phyloP scores from a whole-genome alignment of 1,140 invertebrate species.

The Drosophila erecta region DNA sequence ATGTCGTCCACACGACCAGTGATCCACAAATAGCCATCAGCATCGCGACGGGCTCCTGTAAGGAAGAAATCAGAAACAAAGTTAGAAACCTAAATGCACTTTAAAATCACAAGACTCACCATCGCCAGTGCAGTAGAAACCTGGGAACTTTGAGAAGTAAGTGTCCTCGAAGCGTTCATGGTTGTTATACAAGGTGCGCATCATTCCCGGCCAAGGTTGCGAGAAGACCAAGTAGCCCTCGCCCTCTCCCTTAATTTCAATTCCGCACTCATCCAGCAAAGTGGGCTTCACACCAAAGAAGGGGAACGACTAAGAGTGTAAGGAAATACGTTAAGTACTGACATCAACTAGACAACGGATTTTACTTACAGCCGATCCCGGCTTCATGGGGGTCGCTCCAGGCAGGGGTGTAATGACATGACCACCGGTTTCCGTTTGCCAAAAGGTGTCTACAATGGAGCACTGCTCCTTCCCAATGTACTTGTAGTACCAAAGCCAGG shows the following conservation, averaged over 20 bases:
- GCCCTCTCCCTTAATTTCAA: slow-evolving; percentile 93
- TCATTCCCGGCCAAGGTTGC: slow-evolving; percentile 98
- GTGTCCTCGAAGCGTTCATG: slow-evolving; percentile 97
- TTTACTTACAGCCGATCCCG: slow-evolving; percentile 95
- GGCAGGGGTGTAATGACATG: slow-evolving; percentile 97
- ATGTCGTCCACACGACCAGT: slow-evolving; percentile 99
- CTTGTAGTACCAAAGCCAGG: slow-evolving; percentile 98
- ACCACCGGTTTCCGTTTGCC: slow-evolving; percentile 99
- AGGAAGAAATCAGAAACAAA: neutral
- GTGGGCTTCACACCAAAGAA: slow-evolving; percentile 98
- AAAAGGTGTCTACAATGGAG: slow-evolving; percentile 99
- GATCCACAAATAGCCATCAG: slow-evolving; percentile 98
- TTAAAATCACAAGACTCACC: slow-evolving; percentile 87
- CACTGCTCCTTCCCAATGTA: slow-evolving; percentile 92
- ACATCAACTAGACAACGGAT: too few relatives aligned
- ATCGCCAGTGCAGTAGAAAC: slow-evolving; percentile 98
- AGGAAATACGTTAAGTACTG: neutral
- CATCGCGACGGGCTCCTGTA: slow-evolving; percentile 91
- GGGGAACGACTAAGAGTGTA: slow-evolving; percentile 91
- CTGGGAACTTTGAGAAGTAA: slow-evolving; percentile 98
- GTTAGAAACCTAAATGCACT: neutral
- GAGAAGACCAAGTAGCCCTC: slow-evolving; percentile 98
- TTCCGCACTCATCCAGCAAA: slow-evolving; percentile 94
- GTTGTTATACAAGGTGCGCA: slow-evolving; percentile 96
- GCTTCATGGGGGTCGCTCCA: slow-evolving; percentile 97